Evolutionary conservation across 2,113 vertebrate species (phyloP).

Genomic region (Rallus limicola): DNA sequence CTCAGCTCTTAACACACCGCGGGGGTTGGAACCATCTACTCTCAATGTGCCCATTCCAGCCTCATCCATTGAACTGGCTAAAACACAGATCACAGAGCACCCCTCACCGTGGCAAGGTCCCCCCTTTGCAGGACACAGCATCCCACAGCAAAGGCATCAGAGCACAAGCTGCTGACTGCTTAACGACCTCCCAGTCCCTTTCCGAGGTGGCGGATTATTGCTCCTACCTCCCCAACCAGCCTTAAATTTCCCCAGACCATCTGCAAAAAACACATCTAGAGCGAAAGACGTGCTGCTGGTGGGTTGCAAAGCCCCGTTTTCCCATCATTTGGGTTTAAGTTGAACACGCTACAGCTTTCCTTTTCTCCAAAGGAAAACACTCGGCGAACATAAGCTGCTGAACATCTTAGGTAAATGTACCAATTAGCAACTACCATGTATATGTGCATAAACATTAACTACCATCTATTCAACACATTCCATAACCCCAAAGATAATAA

Average conservation of each 20-base stretch:
- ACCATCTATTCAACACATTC: slow-evolving; percentile 49
- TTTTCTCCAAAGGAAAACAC: slow-evolving; percentile 31
- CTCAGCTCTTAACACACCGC: rapidly evolving
- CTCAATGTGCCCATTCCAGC: background rate
- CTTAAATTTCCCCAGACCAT: background rate
- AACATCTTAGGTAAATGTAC: slow-evolving; percentile 58
- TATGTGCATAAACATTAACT: slow-evolving; percentile 46
- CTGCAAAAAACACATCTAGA: background rate
- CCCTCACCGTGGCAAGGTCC: background rate
- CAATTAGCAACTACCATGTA: slow-evolving; percentile 59
- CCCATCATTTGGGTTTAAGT: background rate
- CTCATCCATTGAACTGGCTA: background rate
- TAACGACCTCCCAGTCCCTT: background rate
- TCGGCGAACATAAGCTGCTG: background rate
- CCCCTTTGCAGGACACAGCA: rapidly evolving
- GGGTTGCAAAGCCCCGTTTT: background rate
- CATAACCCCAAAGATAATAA: slow-evolving; percentile 62
- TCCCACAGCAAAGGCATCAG: background rate
- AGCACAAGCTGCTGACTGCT: background rate
- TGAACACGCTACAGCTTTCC: background rate
- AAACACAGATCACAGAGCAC: background rate
- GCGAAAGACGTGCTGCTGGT: background rate
- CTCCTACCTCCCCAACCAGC: rapidly evolving
- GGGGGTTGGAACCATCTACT: background rate
- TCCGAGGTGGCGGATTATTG: too few relatives aligned